phyloP scores from a whole-genome alignment of 2,797 vertebrate genomes.

The Glyptemys insculpta region DNA sequence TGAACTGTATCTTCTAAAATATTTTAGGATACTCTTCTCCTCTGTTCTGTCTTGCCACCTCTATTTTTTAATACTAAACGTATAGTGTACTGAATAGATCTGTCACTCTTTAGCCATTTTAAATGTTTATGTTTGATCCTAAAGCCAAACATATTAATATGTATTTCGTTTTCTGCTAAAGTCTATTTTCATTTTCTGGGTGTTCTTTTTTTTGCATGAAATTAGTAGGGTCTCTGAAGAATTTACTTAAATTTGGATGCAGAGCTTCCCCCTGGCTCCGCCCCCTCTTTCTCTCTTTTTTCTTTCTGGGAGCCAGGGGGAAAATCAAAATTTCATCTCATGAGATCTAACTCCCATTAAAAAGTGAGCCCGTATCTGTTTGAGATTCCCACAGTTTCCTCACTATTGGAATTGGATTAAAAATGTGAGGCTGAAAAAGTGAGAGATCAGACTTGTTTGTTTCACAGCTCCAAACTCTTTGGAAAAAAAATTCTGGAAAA shows the following conservation, averaged over 20 bases:
- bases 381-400: conserved; percentile 30
- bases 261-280: neutral
- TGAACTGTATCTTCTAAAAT: neutral
- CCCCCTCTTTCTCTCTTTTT: neutral
- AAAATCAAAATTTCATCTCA: conserved; percentile 66
- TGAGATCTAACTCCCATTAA: conserved; percentile 27
- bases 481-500: conserved; percentile 28
- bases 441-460: conserved; percentile 25
- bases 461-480: conserved; percentile 16
- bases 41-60: neutral
- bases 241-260: conserved; percentile 43
- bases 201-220: conserved; percentile 51
- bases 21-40: neutral
- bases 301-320: conserved; percentile 20
- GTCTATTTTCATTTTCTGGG: conserved; percentile 24
- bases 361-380: neutral
- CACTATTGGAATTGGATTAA: conserved; percentile 14
- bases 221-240: conserved; percentile 51
- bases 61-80: neutral
- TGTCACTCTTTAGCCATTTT: conserved; percentile 1
- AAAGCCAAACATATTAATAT: conserved; percentile 40
- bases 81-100: neutral
- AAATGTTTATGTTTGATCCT: conserved; percentile 40
- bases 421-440: conserved; percentile 15
- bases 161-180: conserved; percentile 34